These are phyloP conservation scores for Aquila chrysaetos DNA, from an alignment of 2,797 vertebrate genomes.

Conservation along the genomic window DNA sequence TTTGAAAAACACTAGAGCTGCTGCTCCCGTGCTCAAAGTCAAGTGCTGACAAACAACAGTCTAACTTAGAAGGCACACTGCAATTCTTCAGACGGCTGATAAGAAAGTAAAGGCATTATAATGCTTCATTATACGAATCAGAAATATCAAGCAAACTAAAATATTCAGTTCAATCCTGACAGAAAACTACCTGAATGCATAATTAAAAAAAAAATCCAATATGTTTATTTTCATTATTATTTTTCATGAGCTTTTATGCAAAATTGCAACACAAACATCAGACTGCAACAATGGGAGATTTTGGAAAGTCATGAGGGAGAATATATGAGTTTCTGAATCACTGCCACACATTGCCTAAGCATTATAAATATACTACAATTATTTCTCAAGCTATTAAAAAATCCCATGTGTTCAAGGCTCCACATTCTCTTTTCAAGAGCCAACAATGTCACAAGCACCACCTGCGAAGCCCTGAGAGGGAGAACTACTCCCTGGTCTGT, in stretches of 20 bases:
- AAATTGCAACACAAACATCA: not conserved
- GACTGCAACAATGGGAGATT: not conserved
- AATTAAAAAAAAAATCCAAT: not conserved
- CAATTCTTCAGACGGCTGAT: not conserved
- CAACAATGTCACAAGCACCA: not conserved
- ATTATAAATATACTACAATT: not conserved
- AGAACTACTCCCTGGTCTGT: not conserved
- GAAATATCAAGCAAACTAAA: not conserved
- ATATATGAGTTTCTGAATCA: not conserved
- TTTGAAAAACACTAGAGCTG: not conserved
- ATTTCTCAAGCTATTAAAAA: not conserved
- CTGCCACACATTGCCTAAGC: not conserved
- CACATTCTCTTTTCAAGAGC: not conserved
- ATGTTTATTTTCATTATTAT: not conserved
- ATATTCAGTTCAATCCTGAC: not conserved
- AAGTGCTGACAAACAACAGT: not conserved
- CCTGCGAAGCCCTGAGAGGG: not conserved
- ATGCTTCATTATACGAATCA: not conserved
- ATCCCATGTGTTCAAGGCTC: not conserved
- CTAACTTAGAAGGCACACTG: not conserved
- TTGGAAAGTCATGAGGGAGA: not conserved
- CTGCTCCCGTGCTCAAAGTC: not conserved
- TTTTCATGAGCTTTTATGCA: not conserved
- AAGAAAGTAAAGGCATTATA: not conserved
- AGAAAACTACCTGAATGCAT: not conserved